A percentile compares a stretch with the other conserved stretches of the same genome.
Conservation (phyloP, 64 coral and sea anemone species). For the Actinia tenebrosa region DNA sequence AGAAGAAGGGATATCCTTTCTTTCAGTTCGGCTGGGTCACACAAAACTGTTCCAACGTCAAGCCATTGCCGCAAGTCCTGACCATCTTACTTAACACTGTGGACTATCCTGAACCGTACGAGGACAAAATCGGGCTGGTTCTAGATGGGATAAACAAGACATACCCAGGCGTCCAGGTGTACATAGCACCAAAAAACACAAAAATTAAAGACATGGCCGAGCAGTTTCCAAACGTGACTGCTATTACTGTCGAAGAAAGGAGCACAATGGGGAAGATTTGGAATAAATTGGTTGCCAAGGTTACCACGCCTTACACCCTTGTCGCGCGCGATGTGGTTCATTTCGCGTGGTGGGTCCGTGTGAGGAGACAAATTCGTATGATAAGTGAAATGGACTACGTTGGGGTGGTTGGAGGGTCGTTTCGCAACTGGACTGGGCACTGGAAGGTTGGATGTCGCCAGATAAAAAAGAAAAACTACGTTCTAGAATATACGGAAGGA, state of each 20-base stretch:
- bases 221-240: conserved; percentile 7
- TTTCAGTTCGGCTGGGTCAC: conserved; percentile 19
- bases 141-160: neutral
- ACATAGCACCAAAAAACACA: conserved; percentile 8
- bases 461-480: conserved; percentile 25
- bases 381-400: conserved; percentile 28
- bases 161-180: conserved; percentile 16
- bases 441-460: conserved; percentile 52
- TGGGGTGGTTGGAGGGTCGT: conserved; percentile 36
- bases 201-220: neutral
- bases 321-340: conserved; percentile 30
- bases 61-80: neutral
- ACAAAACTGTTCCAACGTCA: conserved; percentile 15
- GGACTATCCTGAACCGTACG: conserved; percentile 20
- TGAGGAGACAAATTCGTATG: conserved; percentile 26
- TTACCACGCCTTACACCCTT: conserved; percentile 26
- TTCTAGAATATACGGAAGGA: conserved; percentile 44
- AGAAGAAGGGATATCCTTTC: conserved; percentile 28
- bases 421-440: conserved; percentile 55
- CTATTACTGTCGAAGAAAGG: neutral
- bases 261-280: conserved; percentile 23
- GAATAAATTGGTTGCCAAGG: conserved; percentile 25
- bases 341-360: conserved; percentile 22
- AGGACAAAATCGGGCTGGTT: neutral
- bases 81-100: conserved; percentile 14